Evolutionary conservation across 2,797 vertebrate genomes (phyloP), one percentile per base, ranked within the genome.

Genomic region (Neosilurus hyrtlii): DNA sequence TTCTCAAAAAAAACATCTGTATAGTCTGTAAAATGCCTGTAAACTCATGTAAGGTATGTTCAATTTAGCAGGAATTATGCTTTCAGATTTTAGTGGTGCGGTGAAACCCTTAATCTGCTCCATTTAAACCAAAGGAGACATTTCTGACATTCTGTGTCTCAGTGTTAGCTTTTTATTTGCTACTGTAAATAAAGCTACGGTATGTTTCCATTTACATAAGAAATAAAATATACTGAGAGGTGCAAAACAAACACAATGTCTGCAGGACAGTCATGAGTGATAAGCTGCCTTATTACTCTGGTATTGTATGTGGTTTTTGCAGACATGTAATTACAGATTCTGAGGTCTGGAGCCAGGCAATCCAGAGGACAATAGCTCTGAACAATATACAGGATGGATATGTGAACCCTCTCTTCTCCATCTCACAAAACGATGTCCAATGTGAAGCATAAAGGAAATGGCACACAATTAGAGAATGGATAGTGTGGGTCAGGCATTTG

Each of bases 261-360:
- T 78, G 56, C 61, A 87, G 61, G 77, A 81, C 67, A 89, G 79
- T 66, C 84, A 84, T 49, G 54, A 85, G 80, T 86, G 88, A 88
- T 89, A 87, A 88, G 86, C 74, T 82, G 78, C 65, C 82, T 86
- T 81, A 82, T 88, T 86, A 82, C 84, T 86, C 83, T 72, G 84
- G 90, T 89, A 91, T 90, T 91, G 90, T 92, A 89, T 91, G 87
- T 70, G 52, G 89, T 87, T 92, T 92, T 88, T 88, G 87, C 89
- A 94, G 93, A 93, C 92, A 88, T 92, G 87, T 91, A 92, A 94
- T 94, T 92, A 92, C 88, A 89, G 86, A 91, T 92, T 91, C 84
- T 90, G 90, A 90, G 90, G 90, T 90, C 89, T 89, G 91, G 93
- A 92, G 93, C 90, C 91, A 92, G 92, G 90, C 89, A 86, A 90